phyloP scores from a whole-genome alignment of 2,797 vertebrate genomes.

The Rhinatrema bivittatum region DNA sequence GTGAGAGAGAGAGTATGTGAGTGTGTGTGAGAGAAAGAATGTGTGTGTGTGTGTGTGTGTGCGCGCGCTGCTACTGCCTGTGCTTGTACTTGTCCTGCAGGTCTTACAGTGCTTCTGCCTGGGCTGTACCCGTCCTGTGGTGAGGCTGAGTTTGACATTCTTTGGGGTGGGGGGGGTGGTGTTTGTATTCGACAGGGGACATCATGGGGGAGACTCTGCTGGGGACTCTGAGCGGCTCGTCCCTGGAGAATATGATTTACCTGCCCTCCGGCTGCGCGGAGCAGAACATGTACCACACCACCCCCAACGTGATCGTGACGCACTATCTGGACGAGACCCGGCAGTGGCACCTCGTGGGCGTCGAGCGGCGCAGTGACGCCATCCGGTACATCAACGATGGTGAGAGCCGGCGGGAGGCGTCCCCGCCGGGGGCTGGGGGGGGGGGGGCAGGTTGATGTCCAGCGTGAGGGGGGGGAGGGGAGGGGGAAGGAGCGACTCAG shows the following conservation, averaged over 20 bases:
- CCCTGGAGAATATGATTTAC: conserved; percentile 40
- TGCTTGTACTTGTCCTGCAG: no score
- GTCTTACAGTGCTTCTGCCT: no score
- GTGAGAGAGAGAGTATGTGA: no score
- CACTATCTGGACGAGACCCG: conserved; percentile 58
- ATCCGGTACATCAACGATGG: conserved; percentile 53
- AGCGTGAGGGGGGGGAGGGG: no score
- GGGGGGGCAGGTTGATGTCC: neutral
- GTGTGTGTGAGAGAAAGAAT: no score
- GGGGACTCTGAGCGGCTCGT: conserved; percentile 41
- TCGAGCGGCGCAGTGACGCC: conserved; percentile 39
- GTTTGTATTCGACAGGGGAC: conserved; percentile 29
- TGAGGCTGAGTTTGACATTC: no score
- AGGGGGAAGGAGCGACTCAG: neutral
- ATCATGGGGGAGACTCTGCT: conserved; percentile 44
- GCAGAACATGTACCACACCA: conserved; percentile 57
- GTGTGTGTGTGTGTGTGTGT: no score
- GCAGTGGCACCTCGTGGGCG: conserved; percentile 58
- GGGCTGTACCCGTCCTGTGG: no score
- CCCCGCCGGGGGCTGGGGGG: no score
- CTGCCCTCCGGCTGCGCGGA: conserved; percentile 57
- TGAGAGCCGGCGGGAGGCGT: no score
- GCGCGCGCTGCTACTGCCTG: no score
- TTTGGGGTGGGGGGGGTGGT: no score
- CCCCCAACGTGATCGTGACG: conserved; percentile 53